A percentile compares a stretch with the other conserved stretches of the same genome.
Conservation (phyloP, 2,888 invertebrate genomes). For the Drosophila vallismaia region DNA sequence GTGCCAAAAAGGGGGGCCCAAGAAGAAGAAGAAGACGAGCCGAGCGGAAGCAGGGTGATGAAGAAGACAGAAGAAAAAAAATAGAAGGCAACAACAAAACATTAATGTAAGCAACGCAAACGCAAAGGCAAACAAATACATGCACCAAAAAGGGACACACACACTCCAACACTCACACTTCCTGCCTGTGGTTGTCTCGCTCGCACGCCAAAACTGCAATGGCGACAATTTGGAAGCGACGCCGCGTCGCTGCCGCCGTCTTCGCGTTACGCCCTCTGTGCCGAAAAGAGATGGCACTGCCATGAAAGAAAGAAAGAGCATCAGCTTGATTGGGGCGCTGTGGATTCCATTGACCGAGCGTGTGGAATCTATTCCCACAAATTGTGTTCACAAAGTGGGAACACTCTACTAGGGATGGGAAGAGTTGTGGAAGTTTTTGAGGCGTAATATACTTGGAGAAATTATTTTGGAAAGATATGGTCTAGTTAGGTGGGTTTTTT, state of each 20-base stretch:
- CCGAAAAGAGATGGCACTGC: constrained; percentile 43
- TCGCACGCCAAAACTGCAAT: constrained; percentile 70
- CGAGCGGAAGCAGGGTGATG: constrained; percentile 1
- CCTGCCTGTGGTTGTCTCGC: constrained; percentile 37
- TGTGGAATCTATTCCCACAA: constrained; percentile 12
- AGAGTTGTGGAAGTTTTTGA: neutral
- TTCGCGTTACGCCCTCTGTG: constrained; percentile 50
- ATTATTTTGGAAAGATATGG: neutral
- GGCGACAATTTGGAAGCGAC: constrained; percentile 70
- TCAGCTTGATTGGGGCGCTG: neutral
- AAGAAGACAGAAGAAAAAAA: neutral
- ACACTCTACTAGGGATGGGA: constrained; percentile 38
- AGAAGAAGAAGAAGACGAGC: neutral
- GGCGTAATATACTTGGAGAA: neutral
- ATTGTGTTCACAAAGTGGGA: constrained; percentile 40
- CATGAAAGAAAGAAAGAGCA: neutral
- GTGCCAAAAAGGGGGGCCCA: neutral
- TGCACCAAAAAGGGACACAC: constrained; percentile 45
- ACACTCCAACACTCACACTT: constrained; percentile 7
- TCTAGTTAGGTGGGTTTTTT: no score
- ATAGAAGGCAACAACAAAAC: constrained; percentile 28
- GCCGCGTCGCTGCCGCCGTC: constrained; percentile 35
- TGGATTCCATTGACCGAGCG: neutral
- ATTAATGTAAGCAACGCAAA: constrained; percentile 60
- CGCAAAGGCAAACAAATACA: constrained; percentile 38